Base-by-base conservation (phyloP, 2,113 vertebrate genomes). In the Tricholaema leucomelas region DNA sequence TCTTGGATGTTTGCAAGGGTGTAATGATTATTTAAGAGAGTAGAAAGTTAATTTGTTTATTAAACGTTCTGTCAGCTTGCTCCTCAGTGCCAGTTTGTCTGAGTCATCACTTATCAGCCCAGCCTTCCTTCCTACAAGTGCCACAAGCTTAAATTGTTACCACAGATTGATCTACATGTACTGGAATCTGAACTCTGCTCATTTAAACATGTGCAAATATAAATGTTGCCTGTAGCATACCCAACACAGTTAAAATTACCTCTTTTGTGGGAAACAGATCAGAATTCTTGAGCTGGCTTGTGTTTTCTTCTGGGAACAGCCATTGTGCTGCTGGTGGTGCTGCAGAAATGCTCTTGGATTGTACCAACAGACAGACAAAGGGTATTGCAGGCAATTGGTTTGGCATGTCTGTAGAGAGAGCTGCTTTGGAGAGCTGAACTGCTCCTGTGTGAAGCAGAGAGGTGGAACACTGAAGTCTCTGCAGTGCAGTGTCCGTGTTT, bases 31-130 rank as follows among this genome's bases (percentile, higher is more conserved):
- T 87, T 94, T 94, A 93, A 94, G 85, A 83, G 69, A 91, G 46
- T 63, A 86, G 89, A 93, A 89, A 84, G 87, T 76, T 88, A 91
- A 93, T 86, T 89, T 82, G 65, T 86, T 96, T 94, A 96, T 95
- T 95, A 91, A 88, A 85, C 55, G 79, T 78, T 91, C 90, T 88
- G 72, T 96, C 87, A 90, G 75, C 69, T 85, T 78, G 46, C 40
- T 94, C 33, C 75, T 95, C 74, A 76, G 87, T 91, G 92, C 78
- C 95, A 93, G 56, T 77, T 80, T 89, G 20, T 86, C 84, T 89
- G 77, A 95, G 81, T 94, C 93, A 94, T 79, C 76, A 70, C 71
- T 85, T 80, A 85, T 11, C 86, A 96, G 90, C 85, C 42, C 76
- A 89, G 36, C 85, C 55, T 73, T 66, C 55, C 64, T 74, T 90